Evolutionary conservation across 2,888 invertebrate species (phyloP).

Genomic region (Mechanitis messenoides): DNA sequence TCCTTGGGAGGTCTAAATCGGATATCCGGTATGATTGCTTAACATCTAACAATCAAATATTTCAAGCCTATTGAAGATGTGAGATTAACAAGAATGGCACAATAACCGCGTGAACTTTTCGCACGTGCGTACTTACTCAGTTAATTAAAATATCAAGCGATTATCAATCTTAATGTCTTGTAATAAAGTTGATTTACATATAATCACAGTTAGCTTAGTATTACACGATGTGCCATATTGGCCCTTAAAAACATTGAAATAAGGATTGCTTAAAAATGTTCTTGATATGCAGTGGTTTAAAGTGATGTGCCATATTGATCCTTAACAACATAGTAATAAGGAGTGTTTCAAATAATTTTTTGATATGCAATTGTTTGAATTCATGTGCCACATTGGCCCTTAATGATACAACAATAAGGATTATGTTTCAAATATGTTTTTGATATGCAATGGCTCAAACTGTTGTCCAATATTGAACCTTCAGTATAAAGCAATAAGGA

Average conservation of each 20-base stretch:
- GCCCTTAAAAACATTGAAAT: too few species aligned
- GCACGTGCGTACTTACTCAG: constrained; percentile 15
- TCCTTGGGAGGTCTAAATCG: background rate
- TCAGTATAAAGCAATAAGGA: background rate
- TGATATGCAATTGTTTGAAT: background rate
- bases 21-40: background rate
- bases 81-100: constrained; percentile 12
- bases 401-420: background rate
- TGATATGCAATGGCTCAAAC: background rate
- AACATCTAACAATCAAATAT: background rate
- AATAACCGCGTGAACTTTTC: constrained; percentile 20
- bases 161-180: constrained; percentile 1
- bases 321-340: too few species aligned
- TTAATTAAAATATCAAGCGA: constrained; percentile 1
- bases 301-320: too few species aligned
- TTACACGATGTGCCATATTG: background rate
- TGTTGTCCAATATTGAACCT: background rate
- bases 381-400: background rate
- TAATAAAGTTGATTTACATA: constrained; percentile 4
- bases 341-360: too few species aligned
- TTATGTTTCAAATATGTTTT: too few species aligned
- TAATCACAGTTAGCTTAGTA: background rate
- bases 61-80: constrained; percentile 1
- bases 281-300: too few species aligned
- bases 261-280: too few species aligned